Evolutionary conservation across 2,113 vertebrate species (phyloP), one percentile per base, ranked within the genome.

Genomic region (Cheilinus undulatus): DNA sequence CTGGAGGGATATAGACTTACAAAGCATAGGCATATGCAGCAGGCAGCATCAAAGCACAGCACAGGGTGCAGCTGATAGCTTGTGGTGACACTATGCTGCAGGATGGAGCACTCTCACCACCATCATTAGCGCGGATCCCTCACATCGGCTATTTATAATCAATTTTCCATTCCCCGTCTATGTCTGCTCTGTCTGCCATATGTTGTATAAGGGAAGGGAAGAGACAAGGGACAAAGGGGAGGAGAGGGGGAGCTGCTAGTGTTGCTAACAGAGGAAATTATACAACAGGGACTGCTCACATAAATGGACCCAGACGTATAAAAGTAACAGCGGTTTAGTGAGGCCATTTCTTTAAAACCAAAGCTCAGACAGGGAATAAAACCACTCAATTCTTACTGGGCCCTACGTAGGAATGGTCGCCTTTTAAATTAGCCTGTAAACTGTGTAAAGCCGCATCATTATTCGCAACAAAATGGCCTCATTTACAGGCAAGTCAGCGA

Each of bases 1-100:
- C 87, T 63, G 48, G 63, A 85, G 83, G 80, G 83, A 53, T 84
- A 89, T 89, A 86, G 77, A 43, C 82, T 91, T 91, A 89, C 77
- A 70, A 65, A 66, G 68, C 59, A 46, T 48, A 58, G 36, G 80
- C 82, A 81, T 72, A 84, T 74, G 75, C 63, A 60, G 49, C 7
- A 66, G 75, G 76, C 71, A 28, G 73, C 86, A 88, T 89, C 85
- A 89, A 86, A 91, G 83, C 52, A 9, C 50, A 34, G 76, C 65
- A 30, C 28, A 13, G 23, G 42, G 15, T 49, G 70, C 78, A 73
- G 81, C 83, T 73, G 78, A 84, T 60, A 70, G 78, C 85, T 71
- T 70, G 65, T 32, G 67, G 73, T 61, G 87, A 88, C 83, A 86
- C 54, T 40, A 73, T 60, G 61, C 81, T 69, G 69, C 38, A 34